phyloP scores from a whole-genome alignment of 2,797 vertebrate species.

The Sternotherus odoratus region DNA sequence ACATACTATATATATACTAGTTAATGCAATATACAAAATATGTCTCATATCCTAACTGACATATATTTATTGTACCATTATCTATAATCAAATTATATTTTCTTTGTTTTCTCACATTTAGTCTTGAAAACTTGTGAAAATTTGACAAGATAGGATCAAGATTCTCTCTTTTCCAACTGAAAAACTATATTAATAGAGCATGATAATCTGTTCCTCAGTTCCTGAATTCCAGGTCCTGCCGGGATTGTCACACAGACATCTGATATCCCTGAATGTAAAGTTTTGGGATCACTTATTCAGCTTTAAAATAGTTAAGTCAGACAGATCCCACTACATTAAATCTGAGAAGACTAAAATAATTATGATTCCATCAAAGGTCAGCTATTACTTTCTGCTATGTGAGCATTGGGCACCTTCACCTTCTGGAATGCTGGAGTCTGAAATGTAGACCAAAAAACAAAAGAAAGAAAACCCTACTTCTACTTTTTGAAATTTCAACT shows the following conservation, averaged over 20 bases:
- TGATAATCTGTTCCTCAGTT: neutral
- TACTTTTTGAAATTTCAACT: neutral
- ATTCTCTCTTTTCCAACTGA: conserved; percentile 1
- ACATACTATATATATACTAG: conserved; percentile 20
- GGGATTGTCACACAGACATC: conserved; percentile 32
- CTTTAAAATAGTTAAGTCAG: conserved; percentile 22
- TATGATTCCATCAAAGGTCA: neutral
- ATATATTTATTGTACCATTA: neutral
- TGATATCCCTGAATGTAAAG: conserved; percentile 28
- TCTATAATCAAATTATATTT: neutral
- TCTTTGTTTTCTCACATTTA: neutral
- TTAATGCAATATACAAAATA: neutral
- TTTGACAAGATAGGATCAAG: neutral
- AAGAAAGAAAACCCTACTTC: neutral
- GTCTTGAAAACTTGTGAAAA: neutral
- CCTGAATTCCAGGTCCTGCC: neutral
- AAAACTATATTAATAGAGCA: neutral
- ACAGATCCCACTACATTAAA: conserved; percentile 16
- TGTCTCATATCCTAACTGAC: neutral
- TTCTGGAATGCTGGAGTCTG: neutral
- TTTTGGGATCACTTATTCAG: conserved; percentile 49
- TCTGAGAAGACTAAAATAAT: conserved; percentile 28
- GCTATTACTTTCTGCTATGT: neutral
- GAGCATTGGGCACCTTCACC: rapidly evolving
- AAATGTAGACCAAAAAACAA: neutral